Evolutionary conservation across 2,797 vertebrate genomes (phyloP).

Genomic region (Pangasius larnaudii): DNA sequence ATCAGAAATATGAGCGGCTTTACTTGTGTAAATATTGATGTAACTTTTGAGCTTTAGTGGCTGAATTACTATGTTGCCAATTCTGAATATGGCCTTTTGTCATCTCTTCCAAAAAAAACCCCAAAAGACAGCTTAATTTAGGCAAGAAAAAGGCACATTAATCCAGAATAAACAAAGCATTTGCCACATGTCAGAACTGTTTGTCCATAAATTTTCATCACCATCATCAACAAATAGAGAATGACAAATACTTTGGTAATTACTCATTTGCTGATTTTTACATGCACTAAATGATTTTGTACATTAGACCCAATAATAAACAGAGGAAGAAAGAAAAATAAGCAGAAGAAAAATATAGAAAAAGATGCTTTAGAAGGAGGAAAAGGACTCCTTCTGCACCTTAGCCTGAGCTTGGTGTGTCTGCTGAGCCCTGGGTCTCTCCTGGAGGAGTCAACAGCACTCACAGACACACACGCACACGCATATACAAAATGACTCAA

Average conservation of each 20-base stretch:
- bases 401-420: conserved; percentile 23
- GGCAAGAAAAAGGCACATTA: not conserved
- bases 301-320: not conserved
- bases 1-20: not conserved
- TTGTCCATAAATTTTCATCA: conserved; percentile 2
- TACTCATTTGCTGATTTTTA: conserved; percentile 3
- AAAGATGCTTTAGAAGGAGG: not conserved
- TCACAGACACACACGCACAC: conserved; percentile 22
- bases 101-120: not conserved
- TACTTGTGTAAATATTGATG: not conserved
- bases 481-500: not conserved
- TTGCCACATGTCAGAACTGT: conserved; percentile 14
- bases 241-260: not conserved
- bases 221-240: not conserved
- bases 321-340: not conserved
- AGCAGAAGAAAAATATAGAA: not conserved
- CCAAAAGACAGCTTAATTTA: conserved; percentile 10
- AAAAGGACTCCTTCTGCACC: conserved; percentile 10
- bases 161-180: conserved; percentile 27
- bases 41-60: not conserved
- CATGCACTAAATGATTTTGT: not conserved
- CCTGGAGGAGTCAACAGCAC: conserved; percentile 16
- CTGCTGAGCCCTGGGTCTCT: conserved; percentile 8
- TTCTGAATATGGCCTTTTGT: not conserved
- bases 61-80: not conserved